Percentiles rank a stretch among this genome's conserved stretches.
These are phyloP conservation scores for Drosophila asahinai DNA, from an alignment of 1,140 invertebrate genomes.

Conservation along the genomic window DNA sequence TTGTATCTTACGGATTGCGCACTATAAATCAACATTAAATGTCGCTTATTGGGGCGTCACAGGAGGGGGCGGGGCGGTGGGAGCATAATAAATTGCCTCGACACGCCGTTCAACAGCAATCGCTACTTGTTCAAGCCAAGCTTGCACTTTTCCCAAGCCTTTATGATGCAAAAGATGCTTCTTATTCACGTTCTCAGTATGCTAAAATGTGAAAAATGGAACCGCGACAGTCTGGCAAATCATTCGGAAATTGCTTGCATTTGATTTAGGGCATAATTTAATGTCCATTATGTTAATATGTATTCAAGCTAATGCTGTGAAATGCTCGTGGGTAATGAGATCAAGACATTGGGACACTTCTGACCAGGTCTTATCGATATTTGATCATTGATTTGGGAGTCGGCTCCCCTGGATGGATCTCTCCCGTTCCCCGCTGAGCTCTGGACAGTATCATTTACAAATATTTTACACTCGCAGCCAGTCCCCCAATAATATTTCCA, in stretches of 20 bases:
- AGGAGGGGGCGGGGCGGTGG: background rate
- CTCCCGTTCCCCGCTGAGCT: background rate
- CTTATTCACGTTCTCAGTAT: slow-evolving; percentile 6
- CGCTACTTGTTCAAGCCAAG: slow-evolving; percentile 3
- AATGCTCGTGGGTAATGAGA: slow-evolving; percentile 18
- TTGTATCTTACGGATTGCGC: slow-evolving; percentile 19
- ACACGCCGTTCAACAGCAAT: background rate
- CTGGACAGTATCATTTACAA: slow-evolving; percentile 30
- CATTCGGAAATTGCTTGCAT: background rate
- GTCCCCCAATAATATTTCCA: slow-evolving; percentile 17
- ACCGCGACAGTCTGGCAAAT: slow-evolving; percentile 32
- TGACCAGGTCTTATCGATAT: slow-evolving; percentile 9
- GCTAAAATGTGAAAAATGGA: slow-evolving; percentile 1
- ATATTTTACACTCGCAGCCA: slow-evolving; percentile 10
- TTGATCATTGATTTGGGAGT: background rate
- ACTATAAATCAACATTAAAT: slow-evolving; percentile 20
- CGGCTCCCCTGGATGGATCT: background rate
- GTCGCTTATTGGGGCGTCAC: slow-evolving; percentile 8
- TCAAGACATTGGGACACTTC: slow-evolving; percentile 6
- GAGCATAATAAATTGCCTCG: background rate
- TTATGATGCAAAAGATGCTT: slow-evolving; percentile 2
- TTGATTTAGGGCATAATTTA: slow-evolving; percentile 15
- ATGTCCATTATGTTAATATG: slow-evolving; percentile 48
- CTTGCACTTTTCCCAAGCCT: background rate
- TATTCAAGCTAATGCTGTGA: slow-evolving; percentile 31